Conservation (phyloP, 37 sponge, comb jelly and placozoan species). For the Agelas oroides region DNA sequence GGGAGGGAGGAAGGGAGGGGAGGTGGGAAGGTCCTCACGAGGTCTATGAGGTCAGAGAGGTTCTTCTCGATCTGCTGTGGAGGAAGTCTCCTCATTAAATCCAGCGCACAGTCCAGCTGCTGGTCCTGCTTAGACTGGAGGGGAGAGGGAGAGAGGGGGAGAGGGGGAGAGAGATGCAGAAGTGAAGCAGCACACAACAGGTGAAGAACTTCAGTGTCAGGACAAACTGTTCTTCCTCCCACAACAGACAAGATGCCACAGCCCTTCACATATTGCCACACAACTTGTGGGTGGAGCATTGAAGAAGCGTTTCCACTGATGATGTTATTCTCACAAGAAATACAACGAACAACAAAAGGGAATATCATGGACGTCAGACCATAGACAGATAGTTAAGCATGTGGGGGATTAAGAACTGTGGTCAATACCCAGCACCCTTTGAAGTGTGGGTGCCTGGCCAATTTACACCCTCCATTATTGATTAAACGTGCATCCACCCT, state of each 20-base stretch:
- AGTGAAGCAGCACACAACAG: neutral
- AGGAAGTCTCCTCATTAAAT: conserved; percentile 95
- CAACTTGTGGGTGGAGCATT: no score
- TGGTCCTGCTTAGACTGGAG: conserved; percentile 68
- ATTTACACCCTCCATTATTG: no score
- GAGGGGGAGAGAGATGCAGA: neutral
- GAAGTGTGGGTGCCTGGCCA: no score
- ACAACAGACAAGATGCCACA: neutral
- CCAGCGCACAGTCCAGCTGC: conserved; percentile 97
- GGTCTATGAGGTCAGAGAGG: conserved; percentile 92
- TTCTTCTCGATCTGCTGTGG: conserved; percentile 98
- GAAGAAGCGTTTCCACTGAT: no score
- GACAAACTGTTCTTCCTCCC: neutral
- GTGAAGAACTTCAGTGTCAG: neutral
- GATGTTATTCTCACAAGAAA: no score
- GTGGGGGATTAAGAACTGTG: no score
- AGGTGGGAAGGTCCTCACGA: conserved; percentile 59
- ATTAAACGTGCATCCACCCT: no score
- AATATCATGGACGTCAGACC: no score
- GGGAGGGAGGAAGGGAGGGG: neutral
- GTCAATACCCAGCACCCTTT: no score
- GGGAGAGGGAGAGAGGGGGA: conserved; percentile 11
- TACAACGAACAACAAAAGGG: no score
- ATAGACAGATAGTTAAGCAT: no score
- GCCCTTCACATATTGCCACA: neutral